phyloP scores from a whole-genome alignment of 2,888 invertebrate species.

The Eristalinus aeneus region DNA sequence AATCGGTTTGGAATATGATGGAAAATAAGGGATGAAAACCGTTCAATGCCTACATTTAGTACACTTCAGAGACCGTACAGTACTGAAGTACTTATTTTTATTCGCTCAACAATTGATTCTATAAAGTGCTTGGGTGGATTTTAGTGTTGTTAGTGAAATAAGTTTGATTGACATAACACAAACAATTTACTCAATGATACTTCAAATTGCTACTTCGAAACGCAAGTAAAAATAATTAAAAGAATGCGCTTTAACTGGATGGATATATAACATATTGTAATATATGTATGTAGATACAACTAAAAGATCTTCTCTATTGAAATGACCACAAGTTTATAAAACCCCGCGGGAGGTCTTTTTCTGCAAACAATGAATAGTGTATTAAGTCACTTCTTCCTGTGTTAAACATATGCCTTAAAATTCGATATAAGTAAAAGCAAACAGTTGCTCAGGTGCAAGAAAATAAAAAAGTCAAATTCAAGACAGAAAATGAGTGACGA shows the following conservation, averaged over 20 bases:
- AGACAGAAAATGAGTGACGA: constrained; percentile 22
- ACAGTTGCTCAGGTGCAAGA: constrained; percentile 53
- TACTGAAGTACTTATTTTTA: constrained; percentile 27
- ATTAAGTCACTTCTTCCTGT: constrained; percentile 37
- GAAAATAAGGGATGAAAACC: constrained; percentile 39
- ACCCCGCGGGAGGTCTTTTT: constrained; percentile 27
- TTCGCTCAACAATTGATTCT: constrained; percentile 41
- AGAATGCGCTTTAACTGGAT: not conserved
- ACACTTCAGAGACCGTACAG: constrained; percentile 5
- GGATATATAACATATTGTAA: no score
- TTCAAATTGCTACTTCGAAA: constrained; percentile 11
- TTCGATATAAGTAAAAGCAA: constrained; percentile 52
- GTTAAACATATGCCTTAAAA: constrained; percentile 16
- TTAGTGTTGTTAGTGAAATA: constrained; percentile 35
- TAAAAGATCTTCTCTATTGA: not conserved
- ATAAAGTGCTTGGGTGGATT: constrained; percentile 44
- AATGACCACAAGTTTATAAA: not conserved
- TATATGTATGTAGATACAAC: not conserved
- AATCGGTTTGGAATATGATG: not conserved
- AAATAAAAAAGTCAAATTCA: constrained; percentile 49
- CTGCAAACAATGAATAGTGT: constrained; percentile 1
- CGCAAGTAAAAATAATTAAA: not conserved
- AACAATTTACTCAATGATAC: constrained; percentile 60
- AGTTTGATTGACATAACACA: constrained; percentile 62
- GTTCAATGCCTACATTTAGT: constrained; percentile 12